Percentiles rank a stretch among this genome's conserved stretches.
Conservation (phyloP, 2,797 vertebrate genomes). For the Propithecus deckenii region DNA sequence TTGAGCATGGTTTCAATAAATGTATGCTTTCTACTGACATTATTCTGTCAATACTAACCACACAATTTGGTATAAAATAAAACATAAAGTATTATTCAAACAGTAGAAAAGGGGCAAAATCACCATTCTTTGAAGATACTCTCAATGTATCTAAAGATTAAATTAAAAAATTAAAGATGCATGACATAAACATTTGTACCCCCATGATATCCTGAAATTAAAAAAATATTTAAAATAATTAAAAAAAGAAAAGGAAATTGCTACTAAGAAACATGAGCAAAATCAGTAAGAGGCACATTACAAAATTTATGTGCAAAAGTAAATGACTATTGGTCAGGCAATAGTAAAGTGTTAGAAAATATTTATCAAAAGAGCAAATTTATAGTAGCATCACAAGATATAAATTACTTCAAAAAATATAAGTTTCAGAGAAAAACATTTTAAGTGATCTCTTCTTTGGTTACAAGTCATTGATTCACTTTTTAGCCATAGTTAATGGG, state of each 20-base stretch:
- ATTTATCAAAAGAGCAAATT: neutral
- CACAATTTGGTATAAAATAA: neutral
- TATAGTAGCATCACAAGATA: neutral
- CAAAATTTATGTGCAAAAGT: neutral
- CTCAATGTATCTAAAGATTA: too few relatives aligned
- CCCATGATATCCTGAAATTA: too few relatives aligned
- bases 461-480: neutral
- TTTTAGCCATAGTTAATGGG: neutral
- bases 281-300: neutral
- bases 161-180: neutral
- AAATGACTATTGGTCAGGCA: neutral
- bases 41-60: neutral
- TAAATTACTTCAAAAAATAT: neutral
- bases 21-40: neutral
- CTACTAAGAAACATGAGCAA: neutral
- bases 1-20: neutral
- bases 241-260: neutral
- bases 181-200: too few relatives aligned
- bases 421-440: neutral
- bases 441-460: neutral
- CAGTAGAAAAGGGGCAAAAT: neutral
- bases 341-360: neutral
- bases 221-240: too few relatives aligned
- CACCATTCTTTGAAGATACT: neutral
- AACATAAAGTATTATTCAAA: neutral